phyloP scores from a whole-genome alignment of 2,797 vertebrate genomes.

The Hydrolagus colliei region DNA sequence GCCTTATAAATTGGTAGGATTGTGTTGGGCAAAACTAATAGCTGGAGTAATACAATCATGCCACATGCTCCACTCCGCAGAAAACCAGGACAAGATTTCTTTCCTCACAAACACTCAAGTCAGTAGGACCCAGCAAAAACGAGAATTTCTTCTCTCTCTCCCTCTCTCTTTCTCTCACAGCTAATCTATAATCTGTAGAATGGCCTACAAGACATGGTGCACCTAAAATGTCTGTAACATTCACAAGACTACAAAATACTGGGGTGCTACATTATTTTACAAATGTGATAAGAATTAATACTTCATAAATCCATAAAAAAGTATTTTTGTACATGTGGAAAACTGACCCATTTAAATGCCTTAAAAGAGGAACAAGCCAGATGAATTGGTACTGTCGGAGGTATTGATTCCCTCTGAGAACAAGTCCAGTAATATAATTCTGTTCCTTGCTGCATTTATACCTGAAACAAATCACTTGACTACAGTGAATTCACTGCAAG shows the following conservation, averaged over 20 bases:
- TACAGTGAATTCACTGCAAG: constrained; percentile 10
- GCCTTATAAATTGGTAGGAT: not conserved
- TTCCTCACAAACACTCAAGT: not conserved
- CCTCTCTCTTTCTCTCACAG: constrained; percentile 16
- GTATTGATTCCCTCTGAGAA: constrained; percentile 15
- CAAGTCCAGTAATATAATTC: constrained; percentile 17
- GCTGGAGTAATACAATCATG: not conserved
- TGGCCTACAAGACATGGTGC: not conserved
- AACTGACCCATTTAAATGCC: constrained; percentile 25
- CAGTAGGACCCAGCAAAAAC: not conserved
- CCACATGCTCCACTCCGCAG: not conserved
- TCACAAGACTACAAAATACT: constrained; percentile 34
- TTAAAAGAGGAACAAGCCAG: constrained; percentile 13
- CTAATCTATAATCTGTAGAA: constrained; percentile 22
- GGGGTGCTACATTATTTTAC: constrained; percentile 32
- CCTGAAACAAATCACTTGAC: constrained; percentile 30
- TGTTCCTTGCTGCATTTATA: constrained; percentile 16
- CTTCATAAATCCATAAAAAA: constrained; percentile 33
- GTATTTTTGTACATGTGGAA: constrained; percentile 32
- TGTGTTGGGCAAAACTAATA: not conserved
- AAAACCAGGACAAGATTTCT: not conserved
- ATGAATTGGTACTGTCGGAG: constrained; percentile 6
- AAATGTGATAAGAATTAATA: constrained; percentile 31
- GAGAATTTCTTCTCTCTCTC: constrained; percentile 14
- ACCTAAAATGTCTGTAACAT: constrained; percentile 28